phyloP scores from a whole-genome alignment of 2,113 vertebrate species.

The Archocentrus centrarchus region DNA sequence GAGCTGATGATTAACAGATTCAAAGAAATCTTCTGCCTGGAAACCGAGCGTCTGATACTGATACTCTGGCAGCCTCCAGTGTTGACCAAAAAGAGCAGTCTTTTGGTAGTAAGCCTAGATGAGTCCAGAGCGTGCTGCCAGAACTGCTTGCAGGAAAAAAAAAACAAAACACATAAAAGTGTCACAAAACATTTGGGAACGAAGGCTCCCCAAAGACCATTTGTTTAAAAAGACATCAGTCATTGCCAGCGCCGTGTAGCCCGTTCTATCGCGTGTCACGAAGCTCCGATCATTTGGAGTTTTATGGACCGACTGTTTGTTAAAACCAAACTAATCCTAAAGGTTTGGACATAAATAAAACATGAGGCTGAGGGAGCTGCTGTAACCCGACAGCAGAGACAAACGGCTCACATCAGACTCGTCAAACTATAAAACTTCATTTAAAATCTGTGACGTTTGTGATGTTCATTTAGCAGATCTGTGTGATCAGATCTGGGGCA shows the following conservation, averaged over 20 bases:
- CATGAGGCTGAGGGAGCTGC: not conserved
- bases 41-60: constrained; percentile 27
- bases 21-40: constrained; percentile 55
- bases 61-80: constrained; percentile 44
- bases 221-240: not conserved
- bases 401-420: not conserved
- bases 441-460: not conserved
- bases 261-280: not conserved
- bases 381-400: not conserved
- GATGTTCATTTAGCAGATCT: not conserved
- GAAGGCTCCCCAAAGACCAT: not conserved
- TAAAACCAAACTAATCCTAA: not conserved
- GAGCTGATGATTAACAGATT: constrained; percentile 61
- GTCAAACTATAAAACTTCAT: not conserved
- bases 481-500: not conserved
- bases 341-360: not conserved
- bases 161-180: constrained; percentile 2
- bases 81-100: constrained; percentile 48
- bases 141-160: not conserved
- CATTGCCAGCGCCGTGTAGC: not conserved
- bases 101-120: constrained; percentile 35
- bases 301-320: not conserved
- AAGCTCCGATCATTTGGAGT: not conserved
- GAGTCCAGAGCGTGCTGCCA: constrained; percentile 41
- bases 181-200: constrained; percentile 10